phyloP scores from a whole-genome alignment of 2,888 invertebrate species.

The Microchrysa polita region DNA sequence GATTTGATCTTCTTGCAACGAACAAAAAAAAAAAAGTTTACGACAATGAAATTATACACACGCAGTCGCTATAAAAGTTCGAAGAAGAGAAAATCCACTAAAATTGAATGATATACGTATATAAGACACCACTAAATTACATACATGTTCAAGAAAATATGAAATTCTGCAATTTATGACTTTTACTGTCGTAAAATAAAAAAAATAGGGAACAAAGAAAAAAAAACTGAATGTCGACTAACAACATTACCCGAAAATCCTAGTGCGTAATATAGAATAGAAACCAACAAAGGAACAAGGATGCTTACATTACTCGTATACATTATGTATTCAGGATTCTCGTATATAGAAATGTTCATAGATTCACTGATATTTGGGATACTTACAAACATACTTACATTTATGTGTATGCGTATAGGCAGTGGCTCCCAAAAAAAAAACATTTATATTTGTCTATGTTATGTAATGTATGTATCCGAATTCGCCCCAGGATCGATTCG shows the following conservation, averaged over 20 bases:
- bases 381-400: no score
- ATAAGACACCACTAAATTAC: constrained; percentile 35
- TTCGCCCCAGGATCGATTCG: no score
- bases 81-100: background rate
- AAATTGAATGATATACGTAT: constrained; percentile 14
- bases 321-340: no score
- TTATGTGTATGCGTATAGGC: background rate
- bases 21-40: constrained; percentile 6
- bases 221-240: constrained; percentile 4
- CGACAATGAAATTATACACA: background rate
- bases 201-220: no score
- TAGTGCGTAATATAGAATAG: background rate
- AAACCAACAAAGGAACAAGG: background rate
- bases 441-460: no score
- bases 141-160: constrained; percentile 30
- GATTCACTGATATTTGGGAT: background rate
- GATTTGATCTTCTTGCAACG: background rate
- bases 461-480: no score
- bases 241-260: constrained; percentile 13
- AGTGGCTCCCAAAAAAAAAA: background rate
- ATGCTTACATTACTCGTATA: background rate
- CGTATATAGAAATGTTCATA: no score
- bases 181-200: background rate
- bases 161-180: constrained; percentile 42
- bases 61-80: background rate